Percentiles rank a stretch among this genome's conserved stretches.
These are phyloP conservation scores for Cepaea hortensis DNA, from an alignment of 2,888 invertebrate genomes.

Conservation along the genomic window DNA sequence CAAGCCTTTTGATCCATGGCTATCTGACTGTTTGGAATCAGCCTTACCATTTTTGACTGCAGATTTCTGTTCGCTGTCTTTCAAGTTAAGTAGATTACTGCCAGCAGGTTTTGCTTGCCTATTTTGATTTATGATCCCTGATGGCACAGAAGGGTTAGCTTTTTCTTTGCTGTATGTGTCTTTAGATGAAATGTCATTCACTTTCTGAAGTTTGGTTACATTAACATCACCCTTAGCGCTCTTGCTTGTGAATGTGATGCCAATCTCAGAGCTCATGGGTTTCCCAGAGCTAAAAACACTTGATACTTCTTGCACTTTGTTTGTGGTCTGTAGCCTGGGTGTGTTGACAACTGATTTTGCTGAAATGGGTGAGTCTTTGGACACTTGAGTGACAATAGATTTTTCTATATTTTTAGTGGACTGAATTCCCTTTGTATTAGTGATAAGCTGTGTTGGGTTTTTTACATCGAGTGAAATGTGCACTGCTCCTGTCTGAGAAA, in stretches of 20 bases:
- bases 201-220: neutral
- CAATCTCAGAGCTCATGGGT: neutral
- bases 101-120: neutral
- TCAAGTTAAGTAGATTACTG: neutral
- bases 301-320: slow-evolving; percentile 24
- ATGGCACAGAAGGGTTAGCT: neutral
- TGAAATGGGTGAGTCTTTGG: neutral
- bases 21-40: neutral
- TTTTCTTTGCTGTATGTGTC: neutral
- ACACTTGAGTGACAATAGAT: neutral
- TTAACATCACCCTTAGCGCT: neutral
- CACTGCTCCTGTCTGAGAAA: neutral
- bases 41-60: neutral
- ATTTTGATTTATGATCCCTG: neutral
- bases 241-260: neutral
- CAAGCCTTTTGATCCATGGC: neutral
- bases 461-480: neutral
- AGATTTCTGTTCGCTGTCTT: slow-evolving; percentile 4
- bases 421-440: neutral
- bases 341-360: neutral
- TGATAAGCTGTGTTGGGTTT: neutral
- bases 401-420: slow-evolving; percentile 1
- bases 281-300: neutral
- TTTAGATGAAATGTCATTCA: neutral
- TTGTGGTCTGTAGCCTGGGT: neutral